phyloP scores from a whole-genome alignment of 1,140 invertebrate species.

The Diachasmimorpha longicaudata region DNA sequence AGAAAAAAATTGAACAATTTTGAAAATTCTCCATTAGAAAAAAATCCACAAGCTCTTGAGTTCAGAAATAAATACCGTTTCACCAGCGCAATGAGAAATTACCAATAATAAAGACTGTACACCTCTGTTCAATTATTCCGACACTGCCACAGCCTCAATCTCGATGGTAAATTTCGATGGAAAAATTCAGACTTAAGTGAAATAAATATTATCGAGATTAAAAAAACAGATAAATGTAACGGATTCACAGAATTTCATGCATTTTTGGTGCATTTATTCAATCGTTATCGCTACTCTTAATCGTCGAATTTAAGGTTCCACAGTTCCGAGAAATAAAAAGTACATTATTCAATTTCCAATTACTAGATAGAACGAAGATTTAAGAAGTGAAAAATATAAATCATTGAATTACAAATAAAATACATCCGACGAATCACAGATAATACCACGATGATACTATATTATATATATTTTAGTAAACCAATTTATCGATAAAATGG shows the following conservation, averaged over 20 bases:
- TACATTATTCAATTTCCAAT: conserved; percentile 1
- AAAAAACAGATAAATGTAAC: not conserved
- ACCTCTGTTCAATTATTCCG: not conserved
- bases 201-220: not conserved
- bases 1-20: too few relatives aligned
- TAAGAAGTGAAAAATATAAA: conserved; percentile 2
- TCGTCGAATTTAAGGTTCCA: conserved; percentile 7
- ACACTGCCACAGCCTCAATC: not conserved
- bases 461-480: conserved; percentile 42
- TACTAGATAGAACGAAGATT: not conserved
- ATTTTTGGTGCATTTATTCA: conserved; percentile 14
- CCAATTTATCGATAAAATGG: conserved; percentile 33
- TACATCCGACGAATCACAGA: conserved; percentile 30
- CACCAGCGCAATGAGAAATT: not conserved
- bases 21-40: not conserved
- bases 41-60: not conserved
- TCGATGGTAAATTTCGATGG: not conserved
- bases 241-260: conserved; percentile 4
- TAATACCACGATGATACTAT: conserved; percentile 29
- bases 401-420: not conserved
- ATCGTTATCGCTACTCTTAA: conserved; percentile 5
- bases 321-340: not conserved
- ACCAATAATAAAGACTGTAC: not conserved
- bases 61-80: not conserved
- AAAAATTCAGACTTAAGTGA: not conserved